Evolutionary conservation across 2,113 vertebrate species (phyloP), one percentile per base, ranked within the genome.

Genomic region (Sceloporus undulatus): DNA sequence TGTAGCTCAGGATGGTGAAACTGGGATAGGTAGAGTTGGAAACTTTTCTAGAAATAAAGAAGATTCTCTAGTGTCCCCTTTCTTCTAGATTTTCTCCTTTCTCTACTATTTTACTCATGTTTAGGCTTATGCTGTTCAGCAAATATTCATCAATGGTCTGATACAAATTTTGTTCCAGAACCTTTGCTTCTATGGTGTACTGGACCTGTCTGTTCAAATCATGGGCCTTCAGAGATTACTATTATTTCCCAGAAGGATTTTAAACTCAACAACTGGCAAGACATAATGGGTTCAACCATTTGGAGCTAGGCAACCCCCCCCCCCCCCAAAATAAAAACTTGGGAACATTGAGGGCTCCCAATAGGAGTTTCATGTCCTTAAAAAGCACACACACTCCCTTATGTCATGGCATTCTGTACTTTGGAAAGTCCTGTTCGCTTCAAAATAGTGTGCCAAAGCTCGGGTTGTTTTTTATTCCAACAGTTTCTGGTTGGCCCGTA

Each of bases 181-280:
- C 62, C 9, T 16, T 65, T 65, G 62, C 13, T 65, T 48, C 48
- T 48, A 48, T 14, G 19, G 38, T 74, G 11, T 56, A 48, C 27
- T 42, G 73, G 8, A 84, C 1, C 40, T 29, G 42, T 19, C 48
- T 21, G 42, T 11, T 19, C 6, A 21, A n/a, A 54, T 34, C 27
- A 48, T 48, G 48, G 48, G 48, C 7, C 48, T 48, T 48, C 48
- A 48, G 5, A 48, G 48, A 27, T 23, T 62, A 48, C 27, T 79
- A 76, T 25, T 87, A 73, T 70, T 85, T 38, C 90, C 90, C 62
- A 71, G 0, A 0, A 88, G 90, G 90, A 88, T 88, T 91, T 11
- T 19, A 54, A 71, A 54, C 40, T 82, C 34, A 10, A 82, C 52
- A 66, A 34, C 40, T 21, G n/a, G 38, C 10, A 68, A 5, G 16